Conservation (phyloP, 2,113 vertebrate genomes). For the Nothobranchius kuhntae region DNA sequence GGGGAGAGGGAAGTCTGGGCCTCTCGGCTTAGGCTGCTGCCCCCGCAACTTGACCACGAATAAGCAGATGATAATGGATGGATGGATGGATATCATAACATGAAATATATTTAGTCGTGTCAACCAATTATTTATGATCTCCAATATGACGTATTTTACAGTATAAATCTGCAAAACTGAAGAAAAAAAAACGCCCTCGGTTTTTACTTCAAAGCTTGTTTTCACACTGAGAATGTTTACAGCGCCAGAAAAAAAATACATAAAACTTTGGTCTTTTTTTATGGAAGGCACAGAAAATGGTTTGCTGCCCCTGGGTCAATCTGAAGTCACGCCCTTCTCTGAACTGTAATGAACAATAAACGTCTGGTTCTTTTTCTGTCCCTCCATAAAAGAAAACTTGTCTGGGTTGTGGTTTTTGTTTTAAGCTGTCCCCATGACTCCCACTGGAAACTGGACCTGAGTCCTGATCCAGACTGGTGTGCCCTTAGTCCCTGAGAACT, state of each 20-base stretch:
- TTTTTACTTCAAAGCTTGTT: constrained; percentile 13
- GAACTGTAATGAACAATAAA: constrained; percentile 40
- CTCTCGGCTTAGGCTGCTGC: too few species aligned
- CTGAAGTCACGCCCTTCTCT: constrained; percentile 40
- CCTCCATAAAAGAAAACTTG: constrained; percentile 47
- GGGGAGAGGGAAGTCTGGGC: too few species aligned
- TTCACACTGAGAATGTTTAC: constrained; percentile 26
- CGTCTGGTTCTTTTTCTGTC: constrained; percentile 49
- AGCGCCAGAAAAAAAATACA: constrained; percentile 20
- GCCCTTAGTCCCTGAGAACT: constrained; percentile 21
- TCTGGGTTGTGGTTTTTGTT: constrained; percentile 55
- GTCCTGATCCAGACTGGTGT: constrained; percentile 23
- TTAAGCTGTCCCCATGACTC: constrained; percentile 55
- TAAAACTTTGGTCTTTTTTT: constrained; percentile 50
- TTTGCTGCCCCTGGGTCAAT: constrained; percentile 34
- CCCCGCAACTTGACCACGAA: too few species aligned
- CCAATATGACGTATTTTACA: background rate
- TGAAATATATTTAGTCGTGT: too few species aligned
- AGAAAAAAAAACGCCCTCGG: too few species aligned
- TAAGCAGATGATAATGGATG: too few species aligned
- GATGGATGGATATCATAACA: too few species aligned
- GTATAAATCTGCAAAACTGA: constrained; percentile 29
- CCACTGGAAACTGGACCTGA: constrained; percentile 52
- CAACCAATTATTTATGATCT: too few species aligned
- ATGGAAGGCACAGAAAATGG: constrained; percentile 25